Evolutionary conservation across 2,888 invertebrate genomes (phyloP).

Genomic region (Chrysina gloriosa): DNA sequence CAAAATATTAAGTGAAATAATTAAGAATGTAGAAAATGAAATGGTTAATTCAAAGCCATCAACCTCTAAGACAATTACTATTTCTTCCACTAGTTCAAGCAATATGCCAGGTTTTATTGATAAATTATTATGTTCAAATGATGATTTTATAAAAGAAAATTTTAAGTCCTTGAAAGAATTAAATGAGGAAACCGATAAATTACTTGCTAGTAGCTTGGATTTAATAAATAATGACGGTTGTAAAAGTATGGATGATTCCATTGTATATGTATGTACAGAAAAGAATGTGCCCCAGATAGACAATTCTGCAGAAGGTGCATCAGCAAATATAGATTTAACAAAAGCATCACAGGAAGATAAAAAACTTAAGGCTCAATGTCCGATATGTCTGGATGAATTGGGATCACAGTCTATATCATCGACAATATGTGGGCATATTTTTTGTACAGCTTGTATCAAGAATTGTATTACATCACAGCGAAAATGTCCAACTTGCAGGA

Average conservation of each 20-base stretch:
- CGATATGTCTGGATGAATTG: conserved; percentile 19
- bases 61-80: not conserved
- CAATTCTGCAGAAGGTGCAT: not conserved
- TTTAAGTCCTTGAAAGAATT: conserved; percentile 10
- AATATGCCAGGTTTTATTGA: conserved; percentile 15
- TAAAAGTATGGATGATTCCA: not conserved
- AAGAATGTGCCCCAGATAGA: not conserved
- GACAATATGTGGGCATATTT: conserved; percentile 27
- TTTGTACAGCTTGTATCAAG: conserved; percentile 18
- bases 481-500: conserved; percentile 27
- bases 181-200: not conserved
- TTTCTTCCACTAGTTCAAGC: not conserved
- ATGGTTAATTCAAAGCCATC: not conserved
- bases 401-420: conserved; percentile 11
- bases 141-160: conserved; percentile 7
- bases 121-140: conserved; percentile 12
- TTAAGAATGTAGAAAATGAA: not conserved
- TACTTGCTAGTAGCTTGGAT: conserved; percentile 3
- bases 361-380: conserved; percentile 1
- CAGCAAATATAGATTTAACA: not conserved
- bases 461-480: conserved; percentile 7
- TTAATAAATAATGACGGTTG: not conserved
- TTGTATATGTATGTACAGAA: conserved; percentile 5
- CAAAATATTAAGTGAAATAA: conserved; percentile 1
- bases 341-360: not conserved